A percentile compares a stretch with the other conserved stretches of the same genome.
These are phyloP conservation scores for Lithobates sylvaticus DNA, from an alignment of 2,797 vertebrate genomes.

Conservation along the genomic window DNA sequence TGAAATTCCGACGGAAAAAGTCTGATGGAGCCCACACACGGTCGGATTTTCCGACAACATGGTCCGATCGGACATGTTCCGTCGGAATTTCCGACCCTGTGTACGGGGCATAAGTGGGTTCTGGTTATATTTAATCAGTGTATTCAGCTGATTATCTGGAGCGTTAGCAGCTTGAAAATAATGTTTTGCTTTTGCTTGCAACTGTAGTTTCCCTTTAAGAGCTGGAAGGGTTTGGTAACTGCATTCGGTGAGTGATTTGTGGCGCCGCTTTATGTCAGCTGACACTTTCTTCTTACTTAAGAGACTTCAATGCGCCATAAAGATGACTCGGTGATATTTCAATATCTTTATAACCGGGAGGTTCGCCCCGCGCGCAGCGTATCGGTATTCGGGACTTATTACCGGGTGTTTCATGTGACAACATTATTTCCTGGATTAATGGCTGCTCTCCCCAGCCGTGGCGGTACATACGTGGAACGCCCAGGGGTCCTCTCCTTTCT, in stretches of 20 bases:
- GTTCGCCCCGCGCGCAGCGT: background rate
- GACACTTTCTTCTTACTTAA: conserved; percentile 17
- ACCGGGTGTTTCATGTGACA: conserved; percentile 22
- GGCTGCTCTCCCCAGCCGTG: conserved; percentile 21
- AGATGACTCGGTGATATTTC: background rate
- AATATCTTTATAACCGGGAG: conserved; percentile 14
- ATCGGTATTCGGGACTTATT: conserved; percentile 19
- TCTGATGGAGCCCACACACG: too few species aligned
- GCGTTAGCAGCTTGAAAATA: too few species aligned
- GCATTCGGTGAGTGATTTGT: conserved; percentile 2
- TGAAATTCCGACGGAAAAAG: too few species aligned
- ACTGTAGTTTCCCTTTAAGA: background rate
- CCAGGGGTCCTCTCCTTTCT: background rate
- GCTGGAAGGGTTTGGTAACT: background rate
- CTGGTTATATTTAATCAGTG: too few species aligned
- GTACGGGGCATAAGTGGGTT: too few species aligned
- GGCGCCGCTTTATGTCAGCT: background rate
- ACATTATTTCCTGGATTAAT: conserved; percentile 44
- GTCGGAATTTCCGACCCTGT: too few species aligned
- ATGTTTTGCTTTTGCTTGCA: too few species aligned
- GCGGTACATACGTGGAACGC: conserved; percentile 4
- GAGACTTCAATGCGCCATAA: background rate
- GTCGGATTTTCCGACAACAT: too few species aligned
- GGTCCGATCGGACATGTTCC: too few species aligned
- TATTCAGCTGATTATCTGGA: too few species aligned